A percentile compares a stretch with the other conserved stretches of the same genome.
phyloP scores from a whole-genome alignment of 2,888 invertebrate species.

The Syritta pipiens region DNA sequence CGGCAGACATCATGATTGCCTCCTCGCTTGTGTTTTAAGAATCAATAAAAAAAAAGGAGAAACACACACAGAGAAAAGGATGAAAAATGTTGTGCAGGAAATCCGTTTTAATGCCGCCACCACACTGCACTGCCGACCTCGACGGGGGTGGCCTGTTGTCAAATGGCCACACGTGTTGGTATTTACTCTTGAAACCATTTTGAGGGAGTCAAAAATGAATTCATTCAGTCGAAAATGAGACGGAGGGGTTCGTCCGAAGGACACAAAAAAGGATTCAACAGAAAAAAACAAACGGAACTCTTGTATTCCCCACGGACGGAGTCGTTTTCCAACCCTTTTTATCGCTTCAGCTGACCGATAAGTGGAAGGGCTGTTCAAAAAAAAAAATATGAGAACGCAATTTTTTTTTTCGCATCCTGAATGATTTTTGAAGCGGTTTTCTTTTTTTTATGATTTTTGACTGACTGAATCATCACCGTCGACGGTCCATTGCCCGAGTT shows the following conservation, averaged over 20 bases:
- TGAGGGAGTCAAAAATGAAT: constrained; percentile 10
- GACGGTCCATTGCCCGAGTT: constrained; percentile 9
- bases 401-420: constrained; percentile 10
- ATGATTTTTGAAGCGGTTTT: constrained; percentile 6
- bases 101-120: constrained; percentile 35
- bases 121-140: neutral
- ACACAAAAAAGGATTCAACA: constrained; percentile 17
- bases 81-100: no score
- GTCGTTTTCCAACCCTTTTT: constrained; percentile 58
- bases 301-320: constrained; percentile 19
- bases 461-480: neutral
- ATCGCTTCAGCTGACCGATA: constrained; percentile 66
- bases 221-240: constrained; percentile 50
- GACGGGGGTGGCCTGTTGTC: constrained; percentile 11
- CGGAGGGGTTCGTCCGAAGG: constrained; percentile 31
- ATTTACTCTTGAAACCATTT: constrained; percentile 30
- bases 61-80: no score
- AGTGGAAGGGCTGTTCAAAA: constrained; percentile 19
- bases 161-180: constrained; percentile 61
- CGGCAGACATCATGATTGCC: neutral
- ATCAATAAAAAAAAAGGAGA: constrained; percentile 21
- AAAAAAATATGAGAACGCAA: constrained; percentile 1
- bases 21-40: constrained; percentile 2
- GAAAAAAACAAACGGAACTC: constrained; percentile 7
- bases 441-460: constrained; percentile 5